phyloP scores from a whole-genome alignment of 2,797 vertebrate species.

The Intellagama lesueurii region DNA sequence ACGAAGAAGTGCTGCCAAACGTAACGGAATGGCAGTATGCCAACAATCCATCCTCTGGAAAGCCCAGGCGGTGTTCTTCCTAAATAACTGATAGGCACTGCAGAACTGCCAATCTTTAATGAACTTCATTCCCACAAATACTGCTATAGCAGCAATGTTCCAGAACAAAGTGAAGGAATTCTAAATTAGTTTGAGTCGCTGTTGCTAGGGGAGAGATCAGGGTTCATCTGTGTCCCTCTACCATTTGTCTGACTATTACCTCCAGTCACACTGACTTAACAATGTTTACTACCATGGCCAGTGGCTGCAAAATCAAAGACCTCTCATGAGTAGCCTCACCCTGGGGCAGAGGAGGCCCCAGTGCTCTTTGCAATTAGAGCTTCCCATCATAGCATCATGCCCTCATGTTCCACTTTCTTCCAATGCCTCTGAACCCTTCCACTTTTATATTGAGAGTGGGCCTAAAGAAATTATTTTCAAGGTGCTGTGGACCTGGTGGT shows the following conservation, averaged over 20 bases:
- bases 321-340: not conserved
- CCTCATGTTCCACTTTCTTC: not conserved
- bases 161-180: not conserved
- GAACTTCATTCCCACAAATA: slow-evolving; percentile 19
- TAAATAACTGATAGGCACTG: not conserved
- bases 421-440: not conserved
- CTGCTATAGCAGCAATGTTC: slow-evolving; percentile 9
- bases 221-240: not conserved
- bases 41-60: not conserved
- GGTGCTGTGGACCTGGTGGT: not conserved
- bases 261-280: not conserved
- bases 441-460: not conserved
- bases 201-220: not conserved
- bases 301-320: not conserved
- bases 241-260: not conserved
- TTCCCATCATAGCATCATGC: no score
- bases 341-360: not conserved
- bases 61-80: not conserved
- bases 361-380: no score
- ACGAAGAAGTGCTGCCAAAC: slow-evolving; percentile 16
- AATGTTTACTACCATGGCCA: not conserved
- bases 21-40: slow-evolving; percentile 3
- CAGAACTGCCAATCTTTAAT: not conserved
- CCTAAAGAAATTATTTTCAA: not conserved
- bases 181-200: not conserved